Base-by-base conservation (phyloP, 2,888 invertebrate species). In the Scaptomyza reducta region DNA sequence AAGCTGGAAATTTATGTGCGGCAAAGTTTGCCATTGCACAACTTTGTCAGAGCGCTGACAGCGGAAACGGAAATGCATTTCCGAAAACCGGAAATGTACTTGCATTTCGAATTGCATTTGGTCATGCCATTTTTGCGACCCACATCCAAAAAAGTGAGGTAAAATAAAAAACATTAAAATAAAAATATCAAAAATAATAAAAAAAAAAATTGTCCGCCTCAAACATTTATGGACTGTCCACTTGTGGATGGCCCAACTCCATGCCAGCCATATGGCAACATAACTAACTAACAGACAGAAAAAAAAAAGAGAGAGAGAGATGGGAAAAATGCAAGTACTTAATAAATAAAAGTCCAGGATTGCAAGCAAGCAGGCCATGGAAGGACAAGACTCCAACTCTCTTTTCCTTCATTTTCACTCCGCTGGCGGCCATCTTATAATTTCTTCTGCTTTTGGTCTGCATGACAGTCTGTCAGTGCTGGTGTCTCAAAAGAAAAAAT, bases 41-140 rank as follows among this genome's bases (percentile, higher is more conserved):
- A 77, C 53, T 74, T 77, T 70, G 72, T 60, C 59, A 77, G 46
- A 38, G 50, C 65, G 50, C 64, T 29, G 35, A 22, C 53, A 25
- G 40, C 77, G 88, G 84, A 88, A 88, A 40, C 84, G 88, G 84
- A 85, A 88, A 86, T 85, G 84, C 84, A 85, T 78, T 85, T 88
- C 68, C 74, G 76, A 73, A 83, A 86, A 78, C 87, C 87, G 84
- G 84, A 85, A 86, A 83, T 88, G 84, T 86, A 71, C 71, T 70
- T 77, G 66, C 76, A 71, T 63, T 71, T 49, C 61, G 80, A 82
- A 88, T 88, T 84, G 84, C 80, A 74, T 80, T 86, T 86, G 64
- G 49, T 46, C 46, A 29, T 38, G 45, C 44, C 44, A 40, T 27
- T 1, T 7, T 27, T 54, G 59, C 47, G 27, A 46, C 29, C 25